A percentile compares a stretch with the other conserved stretches of the same genome.
These are phyloP conservation scores for Dromococcyx pavoninus DNA, from an alignment of 2,797 vertebrate species.

Conservation along the genomic window DNA sequence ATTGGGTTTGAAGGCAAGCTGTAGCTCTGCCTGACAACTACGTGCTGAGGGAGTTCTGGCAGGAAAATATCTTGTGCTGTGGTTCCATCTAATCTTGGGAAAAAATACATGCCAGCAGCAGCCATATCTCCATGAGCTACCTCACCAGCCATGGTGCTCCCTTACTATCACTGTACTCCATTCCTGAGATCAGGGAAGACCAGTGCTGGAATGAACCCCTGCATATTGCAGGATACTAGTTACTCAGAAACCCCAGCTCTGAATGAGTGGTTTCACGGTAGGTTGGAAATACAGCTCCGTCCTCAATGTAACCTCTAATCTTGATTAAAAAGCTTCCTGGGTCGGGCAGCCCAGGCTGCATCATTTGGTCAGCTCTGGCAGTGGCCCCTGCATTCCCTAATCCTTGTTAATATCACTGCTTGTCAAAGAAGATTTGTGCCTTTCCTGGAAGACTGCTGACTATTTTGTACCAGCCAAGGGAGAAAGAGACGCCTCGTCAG, in stretches of 20 bases:
- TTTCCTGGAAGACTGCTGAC: slow-evolving; percentile 20
- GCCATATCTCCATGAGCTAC: not conserved
- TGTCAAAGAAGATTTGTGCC: slow-evolving; percentile 64
- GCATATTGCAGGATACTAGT: not conserved
- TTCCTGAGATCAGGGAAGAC: not conserved
- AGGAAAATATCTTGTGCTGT: not conserved
- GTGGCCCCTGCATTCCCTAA: slow-evolving; percentile 28
- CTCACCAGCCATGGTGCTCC: not conserved
- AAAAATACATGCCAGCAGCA: not conserved
- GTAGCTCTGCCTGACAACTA: not conserved
- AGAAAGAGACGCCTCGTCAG: not conserved
- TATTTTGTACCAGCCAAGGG: not conserved
- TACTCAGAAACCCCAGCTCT: not conserved
- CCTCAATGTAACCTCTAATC: not conserved
- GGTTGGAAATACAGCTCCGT: not conserved
- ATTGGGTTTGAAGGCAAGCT: not conserved
- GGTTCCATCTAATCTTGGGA: not conserved
- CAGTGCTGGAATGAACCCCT: not conserved
- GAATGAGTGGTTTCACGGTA: not conserved
- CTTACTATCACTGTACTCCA: not conserved
- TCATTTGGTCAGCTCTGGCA: not conserved
- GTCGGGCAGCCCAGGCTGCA: not conserved
- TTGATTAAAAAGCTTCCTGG: slow-evolving; percentile 24
- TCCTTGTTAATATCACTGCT: slow-evolving; percentile 58
- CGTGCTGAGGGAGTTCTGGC: fast-evolving